Evolutionary conservation across 2,113 vertebrate genomes (phyloP).

Genomic region (Empidonax traillii): DNA sequence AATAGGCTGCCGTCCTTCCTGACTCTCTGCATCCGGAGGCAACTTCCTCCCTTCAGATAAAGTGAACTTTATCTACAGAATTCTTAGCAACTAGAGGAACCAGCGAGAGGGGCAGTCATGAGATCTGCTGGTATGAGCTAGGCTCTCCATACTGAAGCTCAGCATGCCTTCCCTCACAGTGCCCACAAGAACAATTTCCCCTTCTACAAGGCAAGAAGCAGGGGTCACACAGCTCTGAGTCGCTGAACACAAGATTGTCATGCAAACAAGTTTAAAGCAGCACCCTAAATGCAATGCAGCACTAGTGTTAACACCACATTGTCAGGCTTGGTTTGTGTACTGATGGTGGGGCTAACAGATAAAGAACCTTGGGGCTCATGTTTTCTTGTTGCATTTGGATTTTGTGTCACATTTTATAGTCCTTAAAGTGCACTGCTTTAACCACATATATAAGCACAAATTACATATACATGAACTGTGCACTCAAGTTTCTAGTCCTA

Average conservation of each 20-base stretch:
- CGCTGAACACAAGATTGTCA: fast-evolving
- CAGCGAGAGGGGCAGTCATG: not conserved
- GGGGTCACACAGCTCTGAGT: not conserved
- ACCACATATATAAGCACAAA: not conserved
- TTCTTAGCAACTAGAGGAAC: not conserved
- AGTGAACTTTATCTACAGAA: conserved; percentile 16
- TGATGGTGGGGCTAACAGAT: not conserved
- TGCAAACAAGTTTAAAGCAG: not conserved
- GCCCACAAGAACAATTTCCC: not conserved
- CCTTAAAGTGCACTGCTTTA: not conserved
- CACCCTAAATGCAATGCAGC: not conserved
- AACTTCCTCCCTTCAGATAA: conserved; percentile 40
- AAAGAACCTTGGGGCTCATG: not conserved
- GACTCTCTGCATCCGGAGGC: not conserved
- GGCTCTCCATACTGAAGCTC: too few species aligned
- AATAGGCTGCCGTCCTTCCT: conserved; percentile 24
- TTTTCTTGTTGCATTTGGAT: not conserved
- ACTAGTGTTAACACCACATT: not conserved
- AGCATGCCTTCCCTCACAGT: not conserved
- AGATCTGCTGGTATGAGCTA: not conserved
- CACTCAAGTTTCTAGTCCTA: not conserved
- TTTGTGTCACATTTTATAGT: not conserved
- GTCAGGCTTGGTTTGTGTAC: not conserved
- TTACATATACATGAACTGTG: not conserved
- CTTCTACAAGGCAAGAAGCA: not conserved